Evolutionary conservation across 64 coral and sea anemone genomes (phyloP).

Genomic region (Montipora capricornis): DNA sequence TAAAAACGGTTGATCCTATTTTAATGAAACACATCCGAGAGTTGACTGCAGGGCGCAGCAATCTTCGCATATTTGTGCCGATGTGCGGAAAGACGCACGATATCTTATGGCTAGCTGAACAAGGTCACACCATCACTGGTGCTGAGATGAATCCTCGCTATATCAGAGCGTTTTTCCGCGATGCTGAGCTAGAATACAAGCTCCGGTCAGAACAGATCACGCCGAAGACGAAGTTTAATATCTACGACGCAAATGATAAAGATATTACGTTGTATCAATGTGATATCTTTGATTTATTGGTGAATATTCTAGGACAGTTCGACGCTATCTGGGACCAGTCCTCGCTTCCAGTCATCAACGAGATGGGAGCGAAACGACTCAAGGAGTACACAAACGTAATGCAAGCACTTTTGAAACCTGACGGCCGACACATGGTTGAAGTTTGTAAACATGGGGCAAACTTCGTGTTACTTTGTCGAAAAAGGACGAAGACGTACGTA

Average conservation of each 20-base stretch:
- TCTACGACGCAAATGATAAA: slow-evolving; percentile 13
- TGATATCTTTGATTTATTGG: slow-evolving; percentile 17
- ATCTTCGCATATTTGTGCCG: slow-evolving; percentile 29
- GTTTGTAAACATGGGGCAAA: slow-evolving; percentile 35
- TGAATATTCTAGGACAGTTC: background rate
- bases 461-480: background rate
- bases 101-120: slow-evolving; percentile 33
- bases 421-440: slow-evolving; percentile 44
- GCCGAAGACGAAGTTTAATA: background rate
- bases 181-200: slow-evolving; percentile 15
- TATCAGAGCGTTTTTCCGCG: slow-evolving; percentile 35
- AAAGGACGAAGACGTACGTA: too few species aligned
- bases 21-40: slow-evolving; percentile 26
- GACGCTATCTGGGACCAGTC: slow-evolving; percentile 55
- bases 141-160: background rate
- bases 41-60: slow-evolving; percentile 4
- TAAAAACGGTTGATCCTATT: slow-evolving; percentile 44
- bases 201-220: background rate
- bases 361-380: slow-evolving; percentile 15
- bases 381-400: slow-evolving; percentile 32
- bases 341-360: slow-evolving; percentile 12
- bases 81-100: slow-evolving; percentile 30
- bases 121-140: slow-evolving; percentile 25
- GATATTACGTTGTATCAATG: slow-evolving; percentile 31
- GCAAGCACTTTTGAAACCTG: slow-evolving; percentile 17